phyloP scores from a whole-genome alignment of 2,888 invertebrate species.

The Zhuqinia jingwanae region DNA sequence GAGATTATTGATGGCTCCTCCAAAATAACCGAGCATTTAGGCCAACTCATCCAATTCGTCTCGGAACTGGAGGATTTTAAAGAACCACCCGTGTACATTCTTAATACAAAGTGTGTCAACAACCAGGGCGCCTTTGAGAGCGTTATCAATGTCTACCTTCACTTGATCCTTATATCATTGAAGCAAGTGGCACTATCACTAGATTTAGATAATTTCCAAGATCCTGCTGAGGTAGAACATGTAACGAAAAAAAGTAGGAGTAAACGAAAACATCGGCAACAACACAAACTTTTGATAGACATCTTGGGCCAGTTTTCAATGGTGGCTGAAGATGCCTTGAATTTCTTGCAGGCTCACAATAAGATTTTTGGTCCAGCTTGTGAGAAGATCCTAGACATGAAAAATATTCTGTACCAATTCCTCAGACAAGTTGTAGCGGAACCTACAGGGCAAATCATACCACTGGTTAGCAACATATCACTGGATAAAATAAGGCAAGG shows the following conservation, averaged over 20 bases:
- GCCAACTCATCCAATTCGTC: constrained; percentile 14
- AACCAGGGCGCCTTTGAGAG: constrained; percentile 8
- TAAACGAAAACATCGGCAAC: no score
- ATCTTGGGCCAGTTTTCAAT: constrained; percentile 1
- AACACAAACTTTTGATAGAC: background rate
- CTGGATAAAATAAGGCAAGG: constrained; percentile 1
- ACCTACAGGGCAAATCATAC: background rate
- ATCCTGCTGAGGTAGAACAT: no score
- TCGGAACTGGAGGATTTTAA: background rate
- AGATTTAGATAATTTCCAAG: no score
- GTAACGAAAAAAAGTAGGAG: no score
- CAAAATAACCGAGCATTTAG: background rate
- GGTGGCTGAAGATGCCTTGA: constrained; percentile 19
- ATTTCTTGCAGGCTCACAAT: background rate
- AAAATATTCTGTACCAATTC: background rate
- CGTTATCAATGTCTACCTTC: constrained; percentile 9
- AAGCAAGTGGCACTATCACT: background rate
- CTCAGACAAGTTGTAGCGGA: background rate
- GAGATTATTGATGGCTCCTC: constrained; percentile 8
- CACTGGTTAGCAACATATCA: background rate
- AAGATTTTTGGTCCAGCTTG: background rate
- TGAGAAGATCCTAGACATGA: background rate
- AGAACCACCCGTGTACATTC: background rate
- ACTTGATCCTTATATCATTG: background rate
- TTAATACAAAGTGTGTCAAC: background rate